Conservation (phyloP, 37 sponge, comb jelly and placozoan species). For the Geodia barretti region DNA sequence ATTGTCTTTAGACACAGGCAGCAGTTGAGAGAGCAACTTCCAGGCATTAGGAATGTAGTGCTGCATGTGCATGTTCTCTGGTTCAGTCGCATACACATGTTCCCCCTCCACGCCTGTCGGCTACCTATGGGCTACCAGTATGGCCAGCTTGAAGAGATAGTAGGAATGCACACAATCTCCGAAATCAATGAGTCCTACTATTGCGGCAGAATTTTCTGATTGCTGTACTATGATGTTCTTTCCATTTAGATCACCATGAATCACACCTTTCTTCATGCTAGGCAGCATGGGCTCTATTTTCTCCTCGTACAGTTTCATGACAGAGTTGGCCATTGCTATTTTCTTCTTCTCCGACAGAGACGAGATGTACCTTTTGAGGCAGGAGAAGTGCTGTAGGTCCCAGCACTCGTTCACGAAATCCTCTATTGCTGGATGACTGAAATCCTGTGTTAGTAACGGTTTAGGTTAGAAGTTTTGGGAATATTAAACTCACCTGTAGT, state of each 20-base stretch:
- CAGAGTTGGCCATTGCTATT: slow-evolving; percentile 19
- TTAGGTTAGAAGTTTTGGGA: neutral
- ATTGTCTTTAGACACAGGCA: slow-evolving; percentile 8
- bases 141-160: slow-evolving; percentile 40
- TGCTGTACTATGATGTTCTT: slow-evolving; percentile 6
- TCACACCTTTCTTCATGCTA: slow-evolving; percentile 11
- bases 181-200: slow-evolving; percentile 41
- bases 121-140: slow-evolving; percentile 20
- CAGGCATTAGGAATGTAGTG: neutral
- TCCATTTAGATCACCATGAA: slow-evolving; percentile 53
- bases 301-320: slow-evolving; percentile 9
- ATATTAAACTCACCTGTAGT: slow-evolving; percentile 32
- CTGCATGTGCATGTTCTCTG: neutral
- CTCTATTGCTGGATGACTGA: slow-evolving; percentile 24
- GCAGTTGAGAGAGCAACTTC: neutral
- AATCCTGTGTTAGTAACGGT: neutral
- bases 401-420: slow-evolving; percentile 2
- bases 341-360: neutral
- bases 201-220: neutral
- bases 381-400: slow-evolving; percentile 36
- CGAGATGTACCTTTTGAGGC: neutral
- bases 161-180: slow-evolving; percentile 14
- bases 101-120: neutral
- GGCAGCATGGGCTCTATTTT: slow-evolving; percentile 32
- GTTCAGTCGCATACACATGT: neutral